These are phyloP conservation scores for Rhaphigaster nebulosa DNA, from an alignment of 2,888 invertebrate species.

Conservation along the genomic window DNA sequence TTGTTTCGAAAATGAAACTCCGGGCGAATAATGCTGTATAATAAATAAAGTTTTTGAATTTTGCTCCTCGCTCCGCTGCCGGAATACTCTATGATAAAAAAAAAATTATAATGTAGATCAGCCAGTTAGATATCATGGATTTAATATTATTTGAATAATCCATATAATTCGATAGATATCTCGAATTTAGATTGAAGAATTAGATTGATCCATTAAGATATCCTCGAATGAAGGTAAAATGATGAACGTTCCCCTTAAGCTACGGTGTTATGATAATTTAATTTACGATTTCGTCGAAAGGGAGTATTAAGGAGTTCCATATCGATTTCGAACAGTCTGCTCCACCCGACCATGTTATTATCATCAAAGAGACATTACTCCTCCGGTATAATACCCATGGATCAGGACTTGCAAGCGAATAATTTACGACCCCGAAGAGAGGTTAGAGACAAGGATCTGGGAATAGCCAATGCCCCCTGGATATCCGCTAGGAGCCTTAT, in stretches of 20 bases:
- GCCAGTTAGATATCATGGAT: neutral
- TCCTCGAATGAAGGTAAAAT: neutral
- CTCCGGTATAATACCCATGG: neutral
- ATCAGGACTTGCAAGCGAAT: neutral
- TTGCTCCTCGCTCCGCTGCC: neutral
- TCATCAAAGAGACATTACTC: conserved; percentile 18
- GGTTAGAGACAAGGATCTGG: neutral
- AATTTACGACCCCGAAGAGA: neutral
- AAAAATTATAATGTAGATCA: neutral
- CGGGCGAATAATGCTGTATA: too few relatives aligned
- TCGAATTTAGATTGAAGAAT: neutral
- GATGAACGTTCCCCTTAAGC: neutral
- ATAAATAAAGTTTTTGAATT: too few relatives aligned
- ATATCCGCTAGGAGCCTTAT: neutral
- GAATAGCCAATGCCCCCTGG: neutral
- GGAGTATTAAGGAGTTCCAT: conserved; percentile 5
- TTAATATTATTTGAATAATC: neutral
- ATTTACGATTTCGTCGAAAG: conserved; percentile 1
- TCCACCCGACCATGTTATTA: neutral
- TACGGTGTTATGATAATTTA: neutral
- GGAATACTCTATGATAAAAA: neutral
- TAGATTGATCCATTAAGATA: neutral
- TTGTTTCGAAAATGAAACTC: too few relatives aligned
- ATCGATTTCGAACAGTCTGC: neutral
- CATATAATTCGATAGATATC: neutral